Evolutionary conservation across 1,140 invertebrate genomes (phyloP).

Genomic region (Papilio aristodemus): DNA sequence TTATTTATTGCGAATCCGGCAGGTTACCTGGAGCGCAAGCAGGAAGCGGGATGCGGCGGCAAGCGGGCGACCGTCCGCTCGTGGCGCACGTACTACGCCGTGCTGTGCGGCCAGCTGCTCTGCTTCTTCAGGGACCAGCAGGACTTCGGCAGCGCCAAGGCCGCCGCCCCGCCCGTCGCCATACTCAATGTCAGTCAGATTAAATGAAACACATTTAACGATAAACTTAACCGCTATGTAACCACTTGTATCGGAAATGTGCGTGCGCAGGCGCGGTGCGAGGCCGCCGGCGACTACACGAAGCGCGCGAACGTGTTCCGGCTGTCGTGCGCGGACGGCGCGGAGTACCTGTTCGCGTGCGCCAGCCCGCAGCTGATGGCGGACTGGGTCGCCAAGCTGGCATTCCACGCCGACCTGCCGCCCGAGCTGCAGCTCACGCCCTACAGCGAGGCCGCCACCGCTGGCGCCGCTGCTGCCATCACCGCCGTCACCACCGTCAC

Average conservation of each 20-base stretch:
- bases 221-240: background rate
- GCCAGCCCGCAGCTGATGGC: slow-evolving; percentile 87
- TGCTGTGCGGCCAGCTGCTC: slow-evolving; percentile 96
- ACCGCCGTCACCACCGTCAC: slow-evolving; percentile 44
- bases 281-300: slow-evolving; percentile 94
- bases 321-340: slow-evolving; percentile 92
- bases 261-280: slow-evolving; percentile 82
- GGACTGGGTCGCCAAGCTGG: slow-evolving; percentile 97
- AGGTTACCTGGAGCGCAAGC: slow-evolving; percentile 93
- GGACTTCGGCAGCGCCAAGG: slow-evolving; percentile 93
- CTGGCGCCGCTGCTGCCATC: background rate
- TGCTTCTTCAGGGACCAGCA: slow-evolving; percentile 99
- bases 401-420: slow-evolving; percentile 94
- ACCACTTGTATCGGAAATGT: too few species aligned
- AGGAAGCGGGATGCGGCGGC: slow-evolving; percentile 95
- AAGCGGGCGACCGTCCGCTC: slow-evolving; percentile 96
- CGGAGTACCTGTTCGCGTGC: slow-evolving; percentile 95
- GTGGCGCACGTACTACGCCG: slow-evolving; percentile 97
- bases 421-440: slow-evolving; percentile 93
- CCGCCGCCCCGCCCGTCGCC: slow-evolving; percentile 93
- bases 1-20: slow-evolving; percentile 5
- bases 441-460: slow-evolving; percentile 70
- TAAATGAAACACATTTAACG: background rate
- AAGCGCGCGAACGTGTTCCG: slow-evolving; percentile 97
- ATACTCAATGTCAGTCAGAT: slow-evolving; percentile 87